Base-by-base conservation (phyloP, 2,113 vertebrate genomes). In the Seriola quinqueradiata region DNA sequence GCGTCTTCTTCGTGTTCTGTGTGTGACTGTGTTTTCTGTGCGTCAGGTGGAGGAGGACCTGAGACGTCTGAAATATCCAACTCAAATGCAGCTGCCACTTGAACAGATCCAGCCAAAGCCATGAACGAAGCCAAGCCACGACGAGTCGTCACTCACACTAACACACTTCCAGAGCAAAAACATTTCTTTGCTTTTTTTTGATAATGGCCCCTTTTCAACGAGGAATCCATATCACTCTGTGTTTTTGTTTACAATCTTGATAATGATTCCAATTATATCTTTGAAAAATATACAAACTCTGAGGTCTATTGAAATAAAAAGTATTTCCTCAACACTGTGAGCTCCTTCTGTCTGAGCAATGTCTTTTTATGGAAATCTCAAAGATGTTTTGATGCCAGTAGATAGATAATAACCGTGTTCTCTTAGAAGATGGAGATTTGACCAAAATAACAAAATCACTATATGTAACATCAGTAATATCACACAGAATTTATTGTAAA, bases 11-110 rank as follows among this genome's bases (percentile, higher is more conserved):
- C 21, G 8, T 68, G 1, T 6, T 46, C 8, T 70, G 34, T 46
- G 57, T 61, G 28, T 11, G 21, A 25, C 25, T 61, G 63, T 75
- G 6, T 46, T 40, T 6, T 65, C 5, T 42, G 1, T 78, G 34
- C 11, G 3, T 68, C 90, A 99, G 98, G 95, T 96, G 60, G 95
- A 97, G 88, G 95, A 96, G 42, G 96, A 97, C 67, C 90, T 99
- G 81, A 94, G 79, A 68, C 95, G 92, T 4, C 90, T 98, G 79
- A 96, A 93, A 57, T 93, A 94, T 4, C 93, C 96, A 44, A 95
- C 96, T 65, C 91, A 81, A 16, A 92, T 96, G 70, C 94, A 80
- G 72, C 92, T 96, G 17, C 96, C 96, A 6, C 77, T 97, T 28
- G 93, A 97, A 79, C 95, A 96, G 73, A 93, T 97, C 50, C 85